phyloP scores from a whole-genome alignment of 2,113 vertebrate genomes.

The Alethe castanea region DNA sequence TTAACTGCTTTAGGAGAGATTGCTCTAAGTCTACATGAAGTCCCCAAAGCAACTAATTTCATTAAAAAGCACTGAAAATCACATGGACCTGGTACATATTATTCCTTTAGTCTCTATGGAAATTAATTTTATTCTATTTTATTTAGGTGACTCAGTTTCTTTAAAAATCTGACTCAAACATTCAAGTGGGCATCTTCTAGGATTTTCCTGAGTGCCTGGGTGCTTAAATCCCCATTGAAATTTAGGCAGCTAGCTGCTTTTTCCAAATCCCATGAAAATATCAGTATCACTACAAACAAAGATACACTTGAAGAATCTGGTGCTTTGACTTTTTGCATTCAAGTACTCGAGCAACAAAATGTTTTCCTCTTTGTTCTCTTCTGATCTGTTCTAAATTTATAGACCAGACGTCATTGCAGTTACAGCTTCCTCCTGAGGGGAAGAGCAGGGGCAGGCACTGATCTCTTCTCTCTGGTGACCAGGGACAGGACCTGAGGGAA shows the following conservation, averaged over 20 bases:
- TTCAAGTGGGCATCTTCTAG: not conserved
- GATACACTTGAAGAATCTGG: not conserved
- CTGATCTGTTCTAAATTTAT: not conserved
- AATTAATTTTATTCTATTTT: not conserved
- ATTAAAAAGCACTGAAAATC: not conserved
- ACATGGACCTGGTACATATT: not conserved
- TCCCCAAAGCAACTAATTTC: not conserved
- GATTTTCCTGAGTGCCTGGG: not conserved
- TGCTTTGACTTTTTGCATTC: not conserved
- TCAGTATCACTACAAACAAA: not conserved
- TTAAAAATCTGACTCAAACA: constrained; percentile 15
- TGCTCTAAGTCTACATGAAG: not conserved
- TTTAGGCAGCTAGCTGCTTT: not conserved
- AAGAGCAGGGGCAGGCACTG: not conserved
- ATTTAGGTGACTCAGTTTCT: not conserved
- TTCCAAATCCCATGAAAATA: not conserved
- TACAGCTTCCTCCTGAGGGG: fast-evolving
- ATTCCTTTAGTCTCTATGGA: constrained; percentile 9
- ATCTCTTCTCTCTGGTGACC: not conserved
- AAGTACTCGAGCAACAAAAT: not conserved
- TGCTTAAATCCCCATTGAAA: not conserved
- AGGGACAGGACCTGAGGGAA: fast-evolving
- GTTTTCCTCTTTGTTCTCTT: not conserved
- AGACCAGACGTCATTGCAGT: not conserved
- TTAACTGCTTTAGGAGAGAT: not conserved